Evolutionary conservation across 2,888 invertebrate genomes (phyloP).

Genomic region (Escarpia spicata): DNA sequence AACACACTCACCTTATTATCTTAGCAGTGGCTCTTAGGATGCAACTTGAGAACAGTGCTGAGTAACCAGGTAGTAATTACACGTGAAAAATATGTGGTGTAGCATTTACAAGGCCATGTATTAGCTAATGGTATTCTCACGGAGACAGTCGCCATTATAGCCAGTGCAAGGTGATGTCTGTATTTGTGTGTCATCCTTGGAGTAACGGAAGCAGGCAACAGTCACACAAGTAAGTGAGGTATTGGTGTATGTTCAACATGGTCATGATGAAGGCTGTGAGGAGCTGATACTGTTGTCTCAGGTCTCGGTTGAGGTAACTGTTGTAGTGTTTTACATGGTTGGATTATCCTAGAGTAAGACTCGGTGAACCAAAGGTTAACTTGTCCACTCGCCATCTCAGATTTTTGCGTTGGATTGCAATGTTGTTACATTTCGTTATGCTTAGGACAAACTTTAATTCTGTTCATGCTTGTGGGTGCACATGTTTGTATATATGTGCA

Average conservation of each 20-base stretch:
- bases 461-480: not conserved
- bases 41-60: not conserved
- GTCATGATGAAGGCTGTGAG: not conserved
- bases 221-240: not conserved
- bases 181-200: not conserved
- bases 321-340: too few relatives aligned
- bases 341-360: too few relatives aligned
- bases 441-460: not conserved
- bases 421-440: too few relatives aligned
- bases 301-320: not conserved
- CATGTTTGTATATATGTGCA: not conserved
- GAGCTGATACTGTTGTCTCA: not conserved
- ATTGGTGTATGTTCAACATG: not conserved
- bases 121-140: not conserved
- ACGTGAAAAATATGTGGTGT: not conserved
- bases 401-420: too few relatives aligned
- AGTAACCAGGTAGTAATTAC: not conserved
- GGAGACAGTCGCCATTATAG: not conserved
- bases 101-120: not conserved
- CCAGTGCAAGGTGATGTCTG: not conserved
- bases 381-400: too few relatives aligned
- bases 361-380: too few relatives aligned
- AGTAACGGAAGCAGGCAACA: not conserved
- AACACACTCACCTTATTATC: not conserved
- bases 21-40: not conserved